Evolutionary conservation across 2,888 invertebrate species (phyloP), one percentile per base, ranked within the genome.

Genomic region (Eupelmus urozonus): DNA sequence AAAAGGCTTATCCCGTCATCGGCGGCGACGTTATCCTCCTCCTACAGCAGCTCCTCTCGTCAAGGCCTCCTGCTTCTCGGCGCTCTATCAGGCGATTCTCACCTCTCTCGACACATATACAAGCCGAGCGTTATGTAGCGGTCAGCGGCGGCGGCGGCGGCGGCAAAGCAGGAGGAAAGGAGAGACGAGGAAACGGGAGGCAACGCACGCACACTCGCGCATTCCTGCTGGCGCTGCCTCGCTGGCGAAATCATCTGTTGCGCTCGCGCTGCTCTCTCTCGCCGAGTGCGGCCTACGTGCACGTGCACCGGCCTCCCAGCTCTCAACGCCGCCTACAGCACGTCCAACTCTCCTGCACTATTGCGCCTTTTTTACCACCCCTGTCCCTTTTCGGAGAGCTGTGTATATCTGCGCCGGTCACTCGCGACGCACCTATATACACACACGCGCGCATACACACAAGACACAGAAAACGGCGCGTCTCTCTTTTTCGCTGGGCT

Each of bases 211-310:
- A 49, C 51, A 53, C 34, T 53, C 4, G 66, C 66, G n/a, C 23
- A 66, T 13, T 34, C 18, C 25, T 4, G 23, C 2, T 5, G 20
- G 16, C 34, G 25, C 63, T n/a, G n/a, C n/a, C n/a, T n/a, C n/a
- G n/a, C n/a, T 23, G 27, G 34, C 16, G 53, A 27, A 62, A 20
- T 62, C 60, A 62, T 62, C 60, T 62, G 60, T 62, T 62, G 34
- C 49, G 20, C 66, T n/a, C n/a, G n/a, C n/a, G n/a, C n/a, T n/a
- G n/a, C n/a, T n/a, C n/a, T n/a, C n/a, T n/a, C n/a, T n/a, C n/a
- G 49, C 49, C 0, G 16, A 4, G 4, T 23, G 49, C 13, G 66
- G 13, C 34, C 34, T 53, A 29, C 66, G 13, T 16, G 29, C 45
- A 45, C 66, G 45, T 49, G 66, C 23, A 66, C 49, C 27, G 40